Conservation (phyloP, 2,888 invertebrate genomes). For the Synanthedon myopaeformis region DNA sequence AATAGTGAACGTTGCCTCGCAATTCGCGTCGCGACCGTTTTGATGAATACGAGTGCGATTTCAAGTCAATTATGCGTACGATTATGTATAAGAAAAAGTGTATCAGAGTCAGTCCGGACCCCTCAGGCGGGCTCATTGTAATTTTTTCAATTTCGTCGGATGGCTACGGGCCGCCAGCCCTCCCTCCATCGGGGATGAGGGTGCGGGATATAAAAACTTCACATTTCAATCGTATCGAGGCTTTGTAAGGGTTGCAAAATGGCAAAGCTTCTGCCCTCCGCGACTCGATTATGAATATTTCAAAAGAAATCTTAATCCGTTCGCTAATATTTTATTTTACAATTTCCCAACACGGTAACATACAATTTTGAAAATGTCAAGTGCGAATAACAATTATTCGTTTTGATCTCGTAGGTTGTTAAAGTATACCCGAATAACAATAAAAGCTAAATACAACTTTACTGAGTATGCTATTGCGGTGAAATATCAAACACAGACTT, state of each 20-base stretch:
- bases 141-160: constrained; percentile 17
- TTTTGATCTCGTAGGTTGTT: too few species aligned
- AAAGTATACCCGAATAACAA: too few species aligned
- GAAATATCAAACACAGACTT: too few species aligned
- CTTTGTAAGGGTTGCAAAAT: constrained; percentile 1
- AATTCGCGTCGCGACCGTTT: too few species aligned
- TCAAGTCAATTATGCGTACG: not conserved
- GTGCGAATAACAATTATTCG: too few species aligned
- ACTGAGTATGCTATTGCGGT: too few species aligned
- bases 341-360: too few species aligned
- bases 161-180: not conserved
- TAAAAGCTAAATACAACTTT: too few species aligned
- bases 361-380: too few species aligned
- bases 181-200: not conserved
- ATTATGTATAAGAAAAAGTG: not conserved
- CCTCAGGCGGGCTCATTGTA: constrained; percentile 11
- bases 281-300: constrained; percentile 16
- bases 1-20: too few species aligned
- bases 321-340: too few species aligned
- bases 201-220: constrained; percentile 5
- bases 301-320: constrained; percentile 9
- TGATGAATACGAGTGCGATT: not conserved
- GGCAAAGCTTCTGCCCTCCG: constrained; percentile 4
- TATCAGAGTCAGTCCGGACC: not conserved
- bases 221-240: constrained; percentile 7